Conservation (phyloP, 2,113 vertebrate genomes). For the Microcebus lehilahytsara region DNA sequence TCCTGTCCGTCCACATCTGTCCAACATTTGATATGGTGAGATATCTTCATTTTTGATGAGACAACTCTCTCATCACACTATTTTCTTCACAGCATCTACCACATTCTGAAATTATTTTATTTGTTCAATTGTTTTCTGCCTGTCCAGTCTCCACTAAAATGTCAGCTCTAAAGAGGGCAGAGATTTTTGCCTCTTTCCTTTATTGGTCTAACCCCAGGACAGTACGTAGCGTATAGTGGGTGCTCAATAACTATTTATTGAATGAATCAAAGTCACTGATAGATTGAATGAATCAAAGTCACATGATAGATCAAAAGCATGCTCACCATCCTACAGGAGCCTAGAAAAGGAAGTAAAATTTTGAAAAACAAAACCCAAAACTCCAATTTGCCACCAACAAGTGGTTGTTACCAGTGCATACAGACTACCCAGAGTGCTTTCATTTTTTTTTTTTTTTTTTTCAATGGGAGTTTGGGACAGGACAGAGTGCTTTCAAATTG, state of each 20-base stretch:
- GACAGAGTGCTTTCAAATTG: background rate
- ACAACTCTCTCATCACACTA: background rate
- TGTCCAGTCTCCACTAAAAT: background rate
- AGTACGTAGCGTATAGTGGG: background rate
- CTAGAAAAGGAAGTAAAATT: background rate
- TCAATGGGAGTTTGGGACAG: no score
- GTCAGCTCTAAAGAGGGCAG: background rate
- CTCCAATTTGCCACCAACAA: background rate
- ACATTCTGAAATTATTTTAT: background rate
- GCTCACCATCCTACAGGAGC: background rate
- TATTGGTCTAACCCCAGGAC: background rate
- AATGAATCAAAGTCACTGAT: background rate
- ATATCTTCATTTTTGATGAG: background rate
- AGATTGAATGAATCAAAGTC: background rate
- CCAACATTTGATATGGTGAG: background rate
- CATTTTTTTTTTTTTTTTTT: no score
- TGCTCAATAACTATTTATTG: background rate
- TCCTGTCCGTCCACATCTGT: background rate
- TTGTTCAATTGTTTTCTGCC: background rate
- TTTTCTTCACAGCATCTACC: background rate
- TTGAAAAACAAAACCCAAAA: background rate
- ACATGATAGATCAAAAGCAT: background rate
- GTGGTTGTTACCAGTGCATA: background rate
- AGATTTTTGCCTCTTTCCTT: slow-evolving; percentile 4
- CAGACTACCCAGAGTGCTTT: background rate